phyloP scores from a whole-genome alignment of 2,888 invertebrate genomes.

The Phortica magna region DNA sequence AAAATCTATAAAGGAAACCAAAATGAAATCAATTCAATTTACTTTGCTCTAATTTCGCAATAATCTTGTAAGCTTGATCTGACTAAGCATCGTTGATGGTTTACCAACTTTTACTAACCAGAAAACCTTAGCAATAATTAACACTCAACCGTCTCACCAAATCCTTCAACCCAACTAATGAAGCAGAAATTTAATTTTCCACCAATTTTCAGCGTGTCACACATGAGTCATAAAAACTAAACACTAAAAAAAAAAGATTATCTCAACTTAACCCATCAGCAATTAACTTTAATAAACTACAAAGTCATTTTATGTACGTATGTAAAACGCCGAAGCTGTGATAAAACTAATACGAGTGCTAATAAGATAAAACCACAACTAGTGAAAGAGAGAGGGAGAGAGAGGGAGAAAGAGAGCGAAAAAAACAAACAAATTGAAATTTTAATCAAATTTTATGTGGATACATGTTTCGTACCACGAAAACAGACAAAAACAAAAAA shows the following conservation, averaged over 20 bases:
- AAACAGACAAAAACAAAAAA: constrained; percentile 11
- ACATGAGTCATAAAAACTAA: background rate
- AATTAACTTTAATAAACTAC: constrained; percentile 69
- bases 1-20: too few relatives aligned
- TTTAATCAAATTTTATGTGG: constrained; percentile 61
- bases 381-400: background rate
- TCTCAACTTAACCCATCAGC: constrained; percentile 51
- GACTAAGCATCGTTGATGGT: too few relatives aligned
- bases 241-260: constrained; percentile 35
- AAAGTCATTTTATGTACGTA: constrained; percentile 55
- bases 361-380: constrained; percentile 42
- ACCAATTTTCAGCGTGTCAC: background rate
- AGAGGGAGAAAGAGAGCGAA: too few relatives aligned
- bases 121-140: background rate
- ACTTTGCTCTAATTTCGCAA: too few relatives aligned
- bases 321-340: constrained; percentile 35
- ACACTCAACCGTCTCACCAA: background rate
- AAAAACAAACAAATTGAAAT: constrained; percentile 57
- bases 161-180: constrained; percentile 63
- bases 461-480: background rate
- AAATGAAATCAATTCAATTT: too few relatives aligned
- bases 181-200: constrained; percentile 58
- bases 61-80: too few relatives aligned
- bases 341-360: constrained; percentile 56
- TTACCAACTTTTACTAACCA: too few relatives aligned